phyloP scores from a whole-genome alignment of 2,888 invertebrate genomes.

The Cataglyphis altisquamis region DNA sequence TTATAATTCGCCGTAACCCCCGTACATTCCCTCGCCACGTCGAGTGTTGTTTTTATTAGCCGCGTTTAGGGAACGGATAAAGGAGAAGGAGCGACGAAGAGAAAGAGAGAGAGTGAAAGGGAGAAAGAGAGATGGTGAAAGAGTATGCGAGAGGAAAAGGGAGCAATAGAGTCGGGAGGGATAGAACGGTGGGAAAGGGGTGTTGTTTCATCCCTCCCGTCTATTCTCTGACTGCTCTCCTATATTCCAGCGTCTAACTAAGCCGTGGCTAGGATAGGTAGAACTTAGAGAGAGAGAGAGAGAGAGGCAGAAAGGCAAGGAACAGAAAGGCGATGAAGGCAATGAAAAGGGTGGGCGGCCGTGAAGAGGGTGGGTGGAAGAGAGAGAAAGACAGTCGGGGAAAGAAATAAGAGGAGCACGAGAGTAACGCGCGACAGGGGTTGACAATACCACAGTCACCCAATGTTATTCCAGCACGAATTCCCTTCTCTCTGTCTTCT shows the following conservation, averaged over 20 bases:
- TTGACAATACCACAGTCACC: constrained; percentile 82
- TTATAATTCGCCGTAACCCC: constrained; percentile 82
- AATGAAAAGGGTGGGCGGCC: constrained; percentile 60
- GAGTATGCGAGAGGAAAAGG: constrained; percentile 44
- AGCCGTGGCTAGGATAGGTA: constrained; percentile 77
- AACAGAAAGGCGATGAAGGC: constrained; percentile 20
- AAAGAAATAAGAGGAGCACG: constrained; percentile 55
- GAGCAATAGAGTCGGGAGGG: constrained; percentile 52
- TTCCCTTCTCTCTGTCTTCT: constrained; percentile 70
- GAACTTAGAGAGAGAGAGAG: constrained; percentile 56
- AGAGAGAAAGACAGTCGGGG: constrained; percentile 43
- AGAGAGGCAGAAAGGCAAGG: neutral
- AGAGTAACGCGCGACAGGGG: constrained; percentile 72
- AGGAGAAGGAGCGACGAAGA: constrained; percentile 56
- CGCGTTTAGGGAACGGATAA: constrained; percentile 78
- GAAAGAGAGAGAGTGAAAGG: constrained; percentile 22
- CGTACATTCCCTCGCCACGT: constrained; percentile 65
- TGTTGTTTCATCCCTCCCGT: constrained; percentile 84
- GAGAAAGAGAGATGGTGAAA: constrained; percentile 60
- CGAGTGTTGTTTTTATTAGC: constrained; percentile 84
- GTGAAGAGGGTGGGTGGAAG: constrained; percentile 73
- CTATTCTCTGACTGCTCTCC: constrained; percentile 71
- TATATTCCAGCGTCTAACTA: constrained; percentile 71
- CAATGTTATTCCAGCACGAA: constrained; percentile 80
- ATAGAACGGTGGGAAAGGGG: constrained; percentile 80